Percentiles rank a stretch among this genome's conserved stretches.
phyloP scores from a whole-genome alignment of 92 coral and sea anemone species.

The Diadumene lineata region DNA sequence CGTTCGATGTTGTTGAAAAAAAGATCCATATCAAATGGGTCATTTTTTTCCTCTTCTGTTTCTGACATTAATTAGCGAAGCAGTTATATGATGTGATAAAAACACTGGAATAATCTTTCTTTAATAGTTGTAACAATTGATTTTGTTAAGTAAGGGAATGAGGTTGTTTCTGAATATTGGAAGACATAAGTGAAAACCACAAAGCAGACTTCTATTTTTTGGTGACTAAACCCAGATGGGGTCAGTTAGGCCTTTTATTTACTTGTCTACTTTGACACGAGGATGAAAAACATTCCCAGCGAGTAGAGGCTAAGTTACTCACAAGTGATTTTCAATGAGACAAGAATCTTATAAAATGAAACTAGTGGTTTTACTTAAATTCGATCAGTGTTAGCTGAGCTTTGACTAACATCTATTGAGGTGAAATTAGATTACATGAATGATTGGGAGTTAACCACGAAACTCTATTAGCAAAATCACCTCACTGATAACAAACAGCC shows the following conservation, averaged over 20 bases:
- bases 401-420: constrained; percentile 21
- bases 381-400: constrained; percentile 1
- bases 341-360: not conserved
- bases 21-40: too few species aligned
- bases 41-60: too few species aligned
- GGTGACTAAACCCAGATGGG: constrained; percentile 25
- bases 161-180: constrained; percentile 30
- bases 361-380: not conserved
- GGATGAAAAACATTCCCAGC: not conserved
- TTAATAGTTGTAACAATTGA: not conserved
- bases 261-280: constrained; percentile 1
- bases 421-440: constrained; percentile 37
- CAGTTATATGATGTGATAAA: too few species aligned
- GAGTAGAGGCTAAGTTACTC: not conserved
- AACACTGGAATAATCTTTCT: not conserved
- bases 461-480: constrained; percentile 18
- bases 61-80: too few species aligned
- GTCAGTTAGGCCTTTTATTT: constrained; percentile 7
- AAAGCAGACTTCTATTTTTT: constrained; percentile 8
- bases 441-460: constrained; percentile 32
- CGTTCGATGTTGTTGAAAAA: too few species aligned
- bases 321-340: not conserved
- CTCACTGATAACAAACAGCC: constrained; percentile 19
- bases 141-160: constrained; percentile 16
- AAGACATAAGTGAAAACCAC: constrained; percentile 26